Percentiles rank a stretch among this genome's conserved stretches.
phyloP scores from a whole-genome alignment of 2,797 vertebrate genomes.

The Smutsia temminckii region DNA sequence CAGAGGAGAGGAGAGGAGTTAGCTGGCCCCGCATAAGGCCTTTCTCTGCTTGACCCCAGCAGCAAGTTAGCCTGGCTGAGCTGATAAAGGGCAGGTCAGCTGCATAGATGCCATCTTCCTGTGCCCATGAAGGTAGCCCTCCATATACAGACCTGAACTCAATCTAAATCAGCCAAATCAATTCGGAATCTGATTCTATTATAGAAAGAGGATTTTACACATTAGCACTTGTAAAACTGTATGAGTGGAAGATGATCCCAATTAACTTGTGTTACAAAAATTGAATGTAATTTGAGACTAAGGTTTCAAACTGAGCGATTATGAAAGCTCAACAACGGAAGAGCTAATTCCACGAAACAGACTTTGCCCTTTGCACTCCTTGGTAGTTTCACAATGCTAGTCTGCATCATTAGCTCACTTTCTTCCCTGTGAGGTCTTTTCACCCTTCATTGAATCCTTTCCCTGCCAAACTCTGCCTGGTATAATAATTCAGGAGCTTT shows the following conservation, averaged over 20 bases:
- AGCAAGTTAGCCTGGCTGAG: neutral
- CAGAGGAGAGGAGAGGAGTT: neutral
- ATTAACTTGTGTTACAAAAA: neutral
- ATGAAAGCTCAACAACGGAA: neutral
- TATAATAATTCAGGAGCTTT: neutral
- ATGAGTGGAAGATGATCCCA: neutral
- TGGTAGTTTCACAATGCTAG: neutral
- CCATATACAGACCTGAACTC: neutral
- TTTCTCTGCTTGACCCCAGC: neutral
- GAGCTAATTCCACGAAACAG: neutral
- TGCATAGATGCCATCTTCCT: neutral
- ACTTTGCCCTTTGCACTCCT: neutral
- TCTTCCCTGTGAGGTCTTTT: slow-evolving; percentile 8
- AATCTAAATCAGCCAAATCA: neutral
- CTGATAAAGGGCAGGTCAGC: neutral
- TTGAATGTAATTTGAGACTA: neutral
- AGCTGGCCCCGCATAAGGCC: neutral
- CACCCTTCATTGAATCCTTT: neutral
- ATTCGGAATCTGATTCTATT: neutral
- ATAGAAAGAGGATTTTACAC: neutral
- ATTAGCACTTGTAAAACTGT: neutral
- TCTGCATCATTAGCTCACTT: neutral
- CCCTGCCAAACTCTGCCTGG: neutral
- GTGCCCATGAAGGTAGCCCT: neutral
- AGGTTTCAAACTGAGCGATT: neutral